Conservation (phyloP, 2,797 vertebrate species). For the Acanthis flammea region DNA sequence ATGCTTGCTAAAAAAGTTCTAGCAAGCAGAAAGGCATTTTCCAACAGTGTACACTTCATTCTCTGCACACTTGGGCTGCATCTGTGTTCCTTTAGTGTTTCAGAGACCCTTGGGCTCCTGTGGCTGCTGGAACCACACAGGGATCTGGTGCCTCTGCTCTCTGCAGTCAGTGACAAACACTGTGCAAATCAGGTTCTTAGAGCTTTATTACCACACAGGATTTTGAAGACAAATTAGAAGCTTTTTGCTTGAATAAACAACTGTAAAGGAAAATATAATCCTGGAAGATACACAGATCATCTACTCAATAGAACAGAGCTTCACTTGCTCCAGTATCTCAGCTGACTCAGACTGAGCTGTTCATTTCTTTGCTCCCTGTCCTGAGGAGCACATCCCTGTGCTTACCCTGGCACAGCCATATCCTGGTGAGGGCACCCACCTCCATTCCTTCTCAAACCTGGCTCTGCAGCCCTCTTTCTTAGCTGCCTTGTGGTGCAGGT, state of each 20-base stretch:
- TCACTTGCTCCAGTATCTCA: background rate
- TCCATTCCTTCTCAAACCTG: background rate
- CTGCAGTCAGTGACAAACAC: background rate
- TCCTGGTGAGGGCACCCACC: rapidly evolving
- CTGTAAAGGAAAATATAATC: background rate
- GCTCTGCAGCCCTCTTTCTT: background rate
- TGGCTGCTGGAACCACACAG: background rate
- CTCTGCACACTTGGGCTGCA: background rate
- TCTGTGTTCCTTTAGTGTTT: background rate
- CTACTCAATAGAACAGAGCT: background rate
- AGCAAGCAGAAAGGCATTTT: background rate
- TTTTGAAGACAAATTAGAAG: background rate
- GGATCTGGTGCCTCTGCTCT: background rate
- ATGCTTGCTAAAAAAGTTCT: background rate
- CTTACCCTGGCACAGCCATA: background rate
- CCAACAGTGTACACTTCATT: background rate
- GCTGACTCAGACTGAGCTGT: background rate
- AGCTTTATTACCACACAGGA: background rate
- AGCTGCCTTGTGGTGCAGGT: background rate
- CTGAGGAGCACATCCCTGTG: rapidly evolving
- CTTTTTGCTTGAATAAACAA: background rate
- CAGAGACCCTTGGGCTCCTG: rapidly evolving
- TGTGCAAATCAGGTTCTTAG: background rate
- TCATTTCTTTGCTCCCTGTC: background rate
- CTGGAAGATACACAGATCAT: background rate